Conservation (phyloP, 2,888 invertebrate genomes). For the Stegana nigrithorax region DNA sequence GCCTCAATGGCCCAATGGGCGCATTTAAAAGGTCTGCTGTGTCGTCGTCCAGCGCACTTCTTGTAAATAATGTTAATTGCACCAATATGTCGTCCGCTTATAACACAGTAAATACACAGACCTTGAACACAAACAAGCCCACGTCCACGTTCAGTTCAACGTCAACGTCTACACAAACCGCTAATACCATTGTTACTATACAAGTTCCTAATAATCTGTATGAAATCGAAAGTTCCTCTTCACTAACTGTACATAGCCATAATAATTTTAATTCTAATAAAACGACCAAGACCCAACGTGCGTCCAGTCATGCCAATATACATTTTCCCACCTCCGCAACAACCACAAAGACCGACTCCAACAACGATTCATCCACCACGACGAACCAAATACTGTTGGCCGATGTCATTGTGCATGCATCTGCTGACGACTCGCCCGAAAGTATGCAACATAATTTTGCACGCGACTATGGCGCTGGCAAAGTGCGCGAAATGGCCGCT, state of each 20-base stretch:
- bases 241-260: slow-evolving; percentile 56
- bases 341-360: slow-evolving; percentile 16
- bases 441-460: neutral
- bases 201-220: slow-evolving; percentile 59
- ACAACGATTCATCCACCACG: neutral
- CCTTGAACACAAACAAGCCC: neutral
- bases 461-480: slow-evolving; percentile 67
- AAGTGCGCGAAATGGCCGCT: slow-evolving; percentile 78
- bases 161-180: slow-evolving; percentile 18
- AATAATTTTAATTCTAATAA: too few relatives aligned
- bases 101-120: slow-evolving; percentile 11
- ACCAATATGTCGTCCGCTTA: slow-evolving; percentile 23
- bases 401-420: neutral
- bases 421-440: neutral
- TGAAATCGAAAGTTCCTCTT: slow-evolving; percentile 60
- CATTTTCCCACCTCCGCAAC: slow-evolving; percentile 31
- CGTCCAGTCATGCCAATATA: slow-evolving; percentile 40
- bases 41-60: slow-evolving; percentile 11
- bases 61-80: slow-evolving; percentile 22
- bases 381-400: neutral
- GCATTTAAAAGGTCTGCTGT: slow-evolving; percentile 52
- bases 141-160: neutral
- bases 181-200: slow-evolving; percentile 43
- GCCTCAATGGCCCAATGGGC: slow-evolving; percentile 30
- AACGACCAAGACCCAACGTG: slow-evolving; percentile 34